Conservation (phyloP, 2,113 vertebrate genomes). For the Melanerpes aurifrons region DNA sequence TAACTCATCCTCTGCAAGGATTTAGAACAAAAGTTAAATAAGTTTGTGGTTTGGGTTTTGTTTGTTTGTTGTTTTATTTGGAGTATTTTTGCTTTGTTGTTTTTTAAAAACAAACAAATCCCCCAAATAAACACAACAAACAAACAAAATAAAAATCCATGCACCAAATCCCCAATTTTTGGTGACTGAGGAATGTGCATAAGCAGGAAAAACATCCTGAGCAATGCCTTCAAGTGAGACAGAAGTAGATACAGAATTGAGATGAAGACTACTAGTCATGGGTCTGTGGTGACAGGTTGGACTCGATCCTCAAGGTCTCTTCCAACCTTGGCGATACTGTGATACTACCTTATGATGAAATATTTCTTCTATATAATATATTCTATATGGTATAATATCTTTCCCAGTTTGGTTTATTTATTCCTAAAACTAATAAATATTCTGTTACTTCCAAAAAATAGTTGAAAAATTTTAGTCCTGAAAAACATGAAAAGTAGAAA, state of each 20-base stretch:
- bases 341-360: neutral
- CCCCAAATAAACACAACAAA: neutral
- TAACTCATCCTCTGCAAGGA: neutral
- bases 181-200: neutral
- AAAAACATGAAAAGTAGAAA: neutral
- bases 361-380: neutral
- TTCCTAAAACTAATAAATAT: neutral
- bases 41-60: neutral
- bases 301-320: no score
- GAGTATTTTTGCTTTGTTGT: no score
- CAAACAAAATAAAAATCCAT: neutral
- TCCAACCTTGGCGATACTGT: no score
- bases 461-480: neutral
- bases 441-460: neutral
- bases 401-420: neutral
- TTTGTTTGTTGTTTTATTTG: no score
- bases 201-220: neutral
- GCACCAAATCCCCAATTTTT: no score
- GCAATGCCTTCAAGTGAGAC: neutral
- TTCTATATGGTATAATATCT: neutral
- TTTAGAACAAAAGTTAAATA: neutral
- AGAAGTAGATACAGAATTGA: neutral
- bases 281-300: no score
- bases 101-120: fast-evolving
- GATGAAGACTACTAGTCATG: neutral